Evolutionary conservation across 30 jellyfish, hydroid and myxozoan species (phyloP), one percentile per base, ranked within the genome.

Genomic region (Calvadosia cruxmelitensis): DNA sequence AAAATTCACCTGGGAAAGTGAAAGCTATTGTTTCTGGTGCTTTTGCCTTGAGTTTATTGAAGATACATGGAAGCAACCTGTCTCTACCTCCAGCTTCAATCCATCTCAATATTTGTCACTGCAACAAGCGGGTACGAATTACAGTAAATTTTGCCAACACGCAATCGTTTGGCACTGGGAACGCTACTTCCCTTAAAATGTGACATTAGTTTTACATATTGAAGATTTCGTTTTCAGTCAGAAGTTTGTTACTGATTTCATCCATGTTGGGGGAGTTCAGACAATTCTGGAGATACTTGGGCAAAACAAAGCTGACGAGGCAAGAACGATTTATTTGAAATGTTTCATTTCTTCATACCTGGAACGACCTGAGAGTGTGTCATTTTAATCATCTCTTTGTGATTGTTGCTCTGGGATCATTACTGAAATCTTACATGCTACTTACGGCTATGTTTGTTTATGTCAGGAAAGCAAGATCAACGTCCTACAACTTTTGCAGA

Each of bases 241-340:
- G 53, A 84, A 73, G 29, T 84, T 70, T 49, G 49, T 84, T 52
- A 81, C 88, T 0, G 95, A 84, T 68, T 84, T 84, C 64, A 74
- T 84, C 10, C 92, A 84, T 50, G 93, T 77, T 73, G 95, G 95
- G 16, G 95, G 95, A 53, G 76, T 84, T 42, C 63, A 74, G 29
- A 84, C 95, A 33, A 49, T 68, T 0, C 72, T 84, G 27, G 95
- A 84, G 63, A 84, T 84, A 27, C 88, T 84, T 66, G 95, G 95
- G 20, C 50, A 77, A 34, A 70, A 69, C 31, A 67, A 72, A 57
- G 80, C 76, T 26, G 70, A 50, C 30, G 89, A 84, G 84, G 95
- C 76, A 53, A 13, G 68, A 25, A 10, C 16, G 3, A 10, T 1
- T 20, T 33, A 29, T 63, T 3, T 63, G 1, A 1, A 27, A 30